These are phyloP conservation scores for Epiblema foenella DNA, from an alignment of 2,888 invertebrate species.

Conservation along the genomic window DNA sequence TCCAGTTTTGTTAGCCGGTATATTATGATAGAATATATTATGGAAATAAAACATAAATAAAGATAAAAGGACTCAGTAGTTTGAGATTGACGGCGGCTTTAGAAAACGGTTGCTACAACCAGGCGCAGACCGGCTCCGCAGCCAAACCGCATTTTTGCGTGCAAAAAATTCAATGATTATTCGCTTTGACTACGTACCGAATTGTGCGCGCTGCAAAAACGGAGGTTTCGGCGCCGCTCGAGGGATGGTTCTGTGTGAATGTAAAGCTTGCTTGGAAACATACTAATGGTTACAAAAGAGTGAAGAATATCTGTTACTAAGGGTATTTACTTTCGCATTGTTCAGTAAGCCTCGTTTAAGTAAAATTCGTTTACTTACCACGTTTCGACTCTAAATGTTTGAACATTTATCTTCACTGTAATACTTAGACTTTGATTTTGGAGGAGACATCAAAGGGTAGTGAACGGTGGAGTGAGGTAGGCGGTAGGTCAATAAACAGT, in stretches of 20 bases:
- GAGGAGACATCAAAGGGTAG: no score
- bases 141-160: constrained; percentile 62
- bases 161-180: constrained; percentile 57
- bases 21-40: constrained; percentile 2
- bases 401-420: no score
- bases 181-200: constrained; percentile 44
- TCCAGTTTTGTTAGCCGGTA: neutral
- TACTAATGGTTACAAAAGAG: neutral
- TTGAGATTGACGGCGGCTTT: constrained; percentile 15
- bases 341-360: no score
- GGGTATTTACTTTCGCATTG: neutral
- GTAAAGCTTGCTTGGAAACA: neutral
- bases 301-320: neutral
- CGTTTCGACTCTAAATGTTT: no score
- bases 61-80: constrained; percentile 27
- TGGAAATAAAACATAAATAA: constrained; percentile 13
- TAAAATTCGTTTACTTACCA: no score
- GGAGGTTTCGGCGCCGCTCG: neutral
- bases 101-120: constrained; percentile 39
- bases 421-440: no score
- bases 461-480: no score
- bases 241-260: constrained; percentile 25
- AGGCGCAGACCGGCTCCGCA: constrained; percentile 52
- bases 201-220: constrained; percentile 38
- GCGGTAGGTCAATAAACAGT: neutral